Evolutionary conservation across 2,113 vertebrate species (phyloP).

Genomic region (Lanius collurio): DNA sequence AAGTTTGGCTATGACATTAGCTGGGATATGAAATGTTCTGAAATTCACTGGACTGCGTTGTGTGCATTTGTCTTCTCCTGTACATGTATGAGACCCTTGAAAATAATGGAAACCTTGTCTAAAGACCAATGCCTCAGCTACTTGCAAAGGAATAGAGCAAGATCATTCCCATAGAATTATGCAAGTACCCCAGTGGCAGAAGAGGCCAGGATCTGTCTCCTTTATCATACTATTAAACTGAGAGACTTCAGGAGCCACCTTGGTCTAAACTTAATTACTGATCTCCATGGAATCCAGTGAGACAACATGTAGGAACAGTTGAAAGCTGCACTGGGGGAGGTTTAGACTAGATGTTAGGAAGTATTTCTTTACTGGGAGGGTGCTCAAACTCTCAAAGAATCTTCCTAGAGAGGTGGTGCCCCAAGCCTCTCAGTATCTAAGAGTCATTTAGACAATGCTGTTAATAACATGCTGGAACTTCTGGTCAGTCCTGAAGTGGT

Average conservation of each 20-base stretch:
- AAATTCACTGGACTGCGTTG: not conserved
- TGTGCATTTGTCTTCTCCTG: not conserved
- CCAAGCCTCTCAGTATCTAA: not conserved
- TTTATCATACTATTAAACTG: not conserved
- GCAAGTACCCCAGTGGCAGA: not conserved
- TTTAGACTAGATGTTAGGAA: not conserved
- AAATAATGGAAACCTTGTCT: not conserved
- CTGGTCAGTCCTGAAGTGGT: not conserved
- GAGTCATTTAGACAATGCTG: not conserved
- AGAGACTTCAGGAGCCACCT: not conserved
- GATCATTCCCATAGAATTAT: not conserved
- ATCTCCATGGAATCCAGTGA: not conserved
- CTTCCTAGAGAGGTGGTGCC: not conserved
- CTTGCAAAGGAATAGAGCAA: not conserved
- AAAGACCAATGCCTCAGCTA: not conserved
- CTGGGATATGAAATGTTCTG: not conserved
- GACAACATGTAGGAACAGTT: not conserved
- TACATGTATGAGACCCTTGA: too few relatives aligned
- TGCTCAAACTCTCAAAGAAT: not conserved
- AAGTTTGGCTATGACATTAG: not conserved
- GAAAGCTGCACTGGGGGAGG: not conserved
- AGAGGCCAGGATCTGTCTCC: not conserved
- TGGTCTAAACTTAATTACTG: not conserved
- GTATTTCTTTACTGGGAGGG: not conserved
- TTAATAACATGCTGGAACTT: not conserved